Evolutionary conservation across 2,113 vertebrate genomes (phyloP), one percentile per base, ranked within the genome.

Genomic region (Dinomys branickii): DNA sequence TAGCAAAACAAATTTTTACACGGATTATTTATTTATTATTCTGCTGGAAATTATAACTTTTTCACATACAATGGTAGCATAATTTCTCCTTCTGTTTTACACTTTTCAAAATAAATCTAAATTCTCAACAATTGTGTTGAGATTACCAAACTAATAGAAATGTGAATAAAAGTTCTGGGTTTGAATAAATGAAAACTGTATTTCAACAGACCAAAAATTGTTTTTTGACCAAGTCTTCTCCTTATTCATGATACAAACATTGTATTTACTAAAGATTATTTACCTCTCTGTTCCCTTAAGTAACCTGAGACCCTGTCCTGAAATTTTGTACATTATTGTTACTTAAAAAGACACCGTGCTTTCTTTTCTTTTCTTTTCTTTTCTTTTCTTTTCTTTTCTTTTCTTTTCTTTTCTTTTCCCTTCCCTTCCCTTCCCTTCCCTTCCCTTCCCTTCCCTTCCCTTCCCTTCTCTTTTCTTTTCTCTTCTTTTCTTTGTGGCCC

Each of bases 21-120:
- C 30, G 94, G 41, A 30, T 90, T 54, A 94, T 82, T 71, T 85
- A 50, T 38, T 20, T n/a, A 50, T 71, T 92, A 83, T 20, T 54
- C 33, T 26, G 30, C 9, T 83, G 54, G 58, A 97, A 83, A 50
- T 71, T 81, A 71, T n/a, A n/a, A 93, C 59, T 67, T 85, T 86
- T 73, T 86, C 50, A 82, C 50, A 67, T 3, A 47, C 1, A 47
- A 50, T 17, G 78, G 56, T 65, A 71, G 91, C 7, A 85, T 69
- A 92, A 84, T 22, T 95, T 85, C 10, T 17, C 44, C 84, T 96
- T 83, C 47, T 94, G 41, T 67, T 94, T 89, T 82, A 91, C 14
- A 85, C 81, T 90, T 93, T 82, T 7, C 52, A 90, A 91, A 93
- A 63, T 85, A 59, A 91, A 82, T 11, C 14, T 77, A 94, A 97